These are phyloP conservation scores for Acanthurus leucopareius DNA, from an alignment of 2,797 vertebrate genomes.

Conservation along the genomic window DNA sequence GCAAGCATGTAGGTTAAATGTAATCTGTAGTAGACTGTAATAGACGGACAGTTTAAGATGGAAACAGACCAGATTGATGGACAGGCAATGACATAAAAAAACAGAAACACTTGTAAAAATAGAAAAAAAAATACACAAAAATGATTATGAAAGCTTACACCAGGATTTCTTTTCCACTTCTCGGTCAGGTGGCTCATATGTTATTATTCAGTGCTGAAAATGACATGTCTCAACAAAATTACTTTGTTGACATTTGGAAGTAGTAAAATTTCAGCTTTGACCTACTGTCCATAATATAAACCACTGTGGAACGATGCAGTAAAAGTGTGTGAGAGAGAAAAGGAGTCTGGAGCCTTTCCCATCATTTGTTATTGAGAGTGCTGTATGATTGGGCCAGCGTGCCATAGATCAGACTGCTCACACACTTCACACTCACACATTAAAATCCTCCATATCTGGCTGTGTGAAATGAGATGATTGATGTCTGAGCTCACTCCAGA, in stretches of 20 bases:
- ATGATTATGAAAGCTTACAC: slow-evolving; percentile 20
- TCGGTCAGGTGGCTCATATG: slow-evolving; percentile 50
- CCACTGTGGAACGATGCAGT: slow-evolving; percentile 45
- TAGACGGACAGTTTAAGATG: background rate
- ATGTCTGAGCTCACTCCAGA: slow-evolving; percentile 55
- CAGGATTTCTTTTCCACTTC: background rate
- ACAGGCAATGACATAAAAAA: background rate
- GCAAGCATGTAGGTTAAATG: background rate
- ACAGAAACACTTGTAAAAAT: slow-evolving; percentile 2
- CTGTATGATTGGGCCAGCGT: slow-evolving; percentile 43
- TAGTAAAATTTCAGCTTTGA: slow-evolving; percentile 61
- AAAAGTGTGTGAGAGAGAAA: slow-evolving; percentile 48
- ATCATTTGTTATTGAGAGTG: slow-evolving; percentile 57
- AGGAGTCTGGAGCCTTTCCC: slow-evolving; percentile 45
- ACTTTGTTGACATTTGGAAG: slow-evolving; percentile 73
- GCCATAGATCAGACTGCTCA: slow-evolving; percentile 59
- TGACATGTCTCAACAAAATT: slow-evolving; percentile 61
- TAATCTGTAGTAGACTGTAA: slow-evolving; percentile 5
- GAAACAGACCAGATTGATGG: slow-evolving; percentile 7
- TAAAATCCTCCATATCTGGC: slow-evolving; percentile 57
- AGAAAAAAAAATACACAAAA: slow-evolving; percentile 3
- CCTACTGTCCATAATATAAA: slow-evolving; percentile 61
- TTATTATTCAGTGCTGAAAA: slow-evolving; percentile 46
- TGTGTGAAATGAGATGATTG: slow-evolving; percentile 52
- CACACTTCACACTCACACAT: slow-evolving; percentile 58